Evolutionary conservation across 2,888 invertebrate genomes (phyloP), one percentile per base, ranked within the genome.

Genomic region (Muscina levida): DNA sequence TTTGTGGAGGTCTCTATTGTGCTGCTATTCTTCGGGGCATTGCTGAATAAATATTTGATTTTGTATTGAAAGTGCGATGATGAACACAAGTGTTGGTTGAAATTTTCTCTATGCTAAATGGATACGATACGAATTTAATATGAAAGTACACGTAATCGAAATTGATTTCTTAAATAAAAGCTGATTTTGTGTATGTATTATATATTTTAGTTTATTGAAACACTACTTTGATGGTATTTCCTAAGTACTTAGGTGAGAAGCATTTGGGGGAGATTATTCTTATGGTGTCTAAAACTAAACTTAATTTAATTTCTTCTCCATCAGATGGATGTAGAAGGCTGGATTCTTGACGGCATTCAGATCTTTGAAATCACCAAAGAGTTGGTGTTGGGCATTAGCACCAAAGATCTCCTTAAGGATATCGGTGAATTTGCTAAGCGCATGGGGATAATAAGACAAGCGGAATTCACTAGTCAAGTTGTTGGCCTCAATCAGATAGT

Each of bases 371-470:
- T 97, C 97, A 0, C 94, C 97, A 87, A 93, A 97, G 75, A 97
- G 93, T 80, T 92, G 92, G 88, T 96, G 95, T 67, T 92, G 92
- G 1, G 93, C 93, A 26, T 92, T 90, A 26, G 90, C 87, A 53
- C 93, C 93, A 87, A 97, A 97, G 1, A 94, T 93, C 65, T 94
- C 93, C 82, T 92, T 91, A 77, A 97, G 89, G 91, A 97, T 95
- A 31, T 91, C 87, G 0, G 92, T 93, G 91, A 97, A 97, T 24
- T 92, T 91, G 56, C 93, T 91, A 85, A 97, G 89, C 82, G 93
- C 93, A 89, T 97, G 97, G 0, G 97, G 97, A 91, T 96, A 97
- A 91, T 97, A 97, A 37, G 96, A 97, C 37, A 97, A 91, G 1
- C 97, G 93, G 90, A 97, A 97, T 86, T 96, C 95, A 86, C 95